Evolutionary conservation across 2,113 vertebrate genomes (phyloP).

Genomic region (Quiscalus mexicanus): DNA sequence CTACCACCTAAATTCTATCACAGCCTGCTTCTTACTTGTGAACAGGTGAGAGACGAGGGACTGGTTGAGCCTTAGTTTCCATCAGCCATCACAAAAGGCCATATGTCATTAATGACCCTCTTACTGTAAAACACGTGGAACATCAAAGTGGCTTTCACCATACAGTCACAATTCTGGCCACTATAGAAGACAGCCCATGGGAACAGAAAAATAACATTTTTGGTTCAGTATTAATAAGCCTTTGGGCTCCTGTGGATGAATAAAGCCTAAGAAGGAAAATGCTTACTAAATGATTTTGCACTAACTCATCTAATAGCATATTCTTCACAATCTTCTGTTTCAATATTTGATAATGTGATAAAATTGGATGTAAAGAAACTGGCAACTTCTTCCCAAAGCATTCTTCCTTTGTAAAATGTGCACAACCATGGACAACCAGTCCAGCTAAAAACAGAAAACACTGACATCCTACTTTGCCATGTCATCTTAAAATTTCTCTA

Average conservation of each 20-base stretch:
- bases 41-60: not conserved
- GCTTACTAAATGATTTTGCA: not conserved
- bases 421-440: not conserved
- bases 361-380: not conserved
- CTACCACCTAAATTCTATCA: not conserved
- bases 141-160: not conserved
- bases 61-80: not conserved
- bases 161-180: not conserved
- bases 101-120: not conserved
- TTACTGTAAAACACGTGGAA: not conserved
- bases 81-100: not conserved
- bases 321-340: not conserved
- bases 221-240: not conserved
- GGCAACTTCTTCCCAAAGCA: not conserved
- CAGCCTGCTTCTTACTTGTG: not conserved
- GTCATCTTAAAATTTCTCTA: not conserved
- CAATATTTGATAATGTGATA: not conserved
- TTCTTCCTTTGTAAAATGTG: not conserved
- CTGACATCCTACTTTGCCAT: not conserved
- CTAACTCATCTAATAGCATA: not conserved
- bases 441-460: not conserved
- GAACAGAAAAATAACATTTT: not conserved
- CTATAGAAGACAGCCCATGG: not conserved
- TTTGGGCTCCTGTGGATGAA: not conserved
- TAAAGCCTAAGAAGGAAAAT: not conserved